Evolutionary conservation across 1,140 invertebrate species (phyloP), one percentile per base, ranked within the genome.

Genomic region (Sycophaga agraensis): DNA sequence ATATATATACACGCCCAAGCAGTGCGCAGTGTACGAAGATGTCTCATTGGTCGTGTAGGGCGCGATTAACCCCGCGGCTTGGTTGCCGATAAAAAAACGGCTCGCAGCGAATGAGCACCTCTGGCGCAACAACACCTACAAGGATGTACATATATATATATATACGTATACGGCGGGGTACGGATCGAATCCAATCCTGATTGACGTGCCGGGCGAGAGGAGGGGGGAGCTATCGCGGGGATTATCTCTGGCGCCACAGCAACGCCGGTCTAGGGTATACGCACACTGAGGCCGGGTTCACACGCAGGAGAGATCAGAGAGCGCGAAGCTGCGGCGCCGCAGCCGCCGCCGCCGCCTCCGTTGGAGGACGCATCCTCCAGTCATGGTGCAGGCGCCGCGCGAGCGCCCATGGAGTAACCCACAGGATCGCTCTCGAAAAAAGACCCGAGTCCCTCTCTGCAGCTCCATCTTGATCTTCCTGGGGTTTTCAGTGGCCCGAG

Each of bases 211-310:
- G 61, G 65, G 69, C 70, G 73, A 70, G 70, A 72, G 66, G 71
- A 64, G 70, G 73, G 72, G 69, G 72, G 69, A 74, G 73, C 73
- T 77, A 76, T 76, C 74, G 65, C 65, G 56, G 40, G 74, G 74
- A 77, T 77, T 77, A 77, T 77, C 74, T 75, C 68, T 76, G 75
- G 75, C 75, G 75, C 75, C 75, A 77, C 72, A 77, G 70, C 72
- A 74, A 73, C 63, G 73, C 71, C 16, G 46, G 11, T 31, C 28
- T 31, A 60, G n/a, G n/a, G n/a, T n/a, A n/a, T n/a, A n/a, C n/a
- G n/a, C n/a, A n/a, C n/a, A n/a, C n/a, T n/a, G n/a, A n/a, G n/a
- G n/a, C n/a, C n/a, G n/a, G n/a, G n/a, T 48, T 43, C 59, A 55
- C 42, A 21, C 22, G 1, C 28, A 16, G 3, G n/a, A 28, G 42